A percentile compares a stretch with the other conserved stretches of the same genome.
These are phyloP conservation scores for Climacteris rufus DNA, from an alignment of 2,113 vertebrate species.

Conservation along the genomic window DNA sequence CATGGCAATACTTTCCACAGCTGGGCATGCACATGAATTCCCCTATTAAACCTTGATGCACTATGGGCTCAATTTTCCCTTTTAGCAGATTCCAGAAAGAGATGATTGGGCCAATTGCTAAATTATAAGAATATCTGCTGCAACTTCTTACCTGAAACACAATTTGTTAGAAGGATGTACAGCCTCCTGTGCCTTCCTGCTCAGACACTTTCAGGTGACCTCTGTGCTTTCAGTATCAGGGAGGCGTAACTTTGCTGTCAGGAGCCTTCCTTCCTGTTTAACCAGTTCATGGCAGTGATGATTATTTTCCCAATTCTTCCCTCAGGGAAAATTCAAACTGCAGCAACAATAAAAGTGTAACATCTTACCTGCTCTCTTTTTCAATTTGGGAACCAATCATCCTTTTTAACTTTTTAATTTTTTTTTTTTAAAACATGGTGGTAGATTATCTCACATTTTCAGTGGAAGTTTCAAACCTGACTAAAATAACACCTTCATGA, in stretches of 20 bases:
- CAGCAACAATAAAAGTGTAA: background rate
- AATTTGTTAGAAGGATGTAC: background rate
- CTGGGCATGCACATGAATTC: background rate
- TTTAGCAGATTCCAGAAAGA: background rate
- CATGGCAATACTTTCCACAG: background rate
- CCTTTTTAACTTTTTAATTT: background rate
- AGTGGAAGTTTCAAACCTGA: background rate
- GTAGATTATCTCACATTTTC: background rate
- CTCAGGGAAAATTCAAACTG: conserved; percentile 16
- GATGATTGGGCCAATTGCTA: background rate
- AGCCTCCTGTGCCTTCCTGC: background rate
- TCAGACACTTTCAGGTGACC: background rate
- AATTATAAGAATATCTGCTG: background rate
- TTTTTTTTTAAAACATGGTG: background rate
- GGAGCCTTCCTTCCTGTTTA: conserved; percentile 50
- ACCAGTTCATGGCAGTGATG: conserved; percentile 35
- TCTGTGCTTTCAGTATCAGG: background rate
- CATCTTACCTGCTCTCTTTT: background rate
- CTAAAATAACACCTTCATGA: background rate
- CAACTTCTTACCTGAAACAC: conserved; percentile 29
- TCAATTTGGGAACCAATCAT: background rate
- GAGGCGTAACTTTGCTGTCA: background rate
- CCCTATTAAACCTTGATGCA: background rate
- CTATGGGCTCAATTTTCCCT: background rate
- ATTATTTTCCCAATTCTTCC: conserved; percentile 7